Evolutionary conservation across 2,888 invertebrate genomes (phyloP), one percentile per base, ranked within the genome.

Genomic region (Agriopis marginaria): DNA sequence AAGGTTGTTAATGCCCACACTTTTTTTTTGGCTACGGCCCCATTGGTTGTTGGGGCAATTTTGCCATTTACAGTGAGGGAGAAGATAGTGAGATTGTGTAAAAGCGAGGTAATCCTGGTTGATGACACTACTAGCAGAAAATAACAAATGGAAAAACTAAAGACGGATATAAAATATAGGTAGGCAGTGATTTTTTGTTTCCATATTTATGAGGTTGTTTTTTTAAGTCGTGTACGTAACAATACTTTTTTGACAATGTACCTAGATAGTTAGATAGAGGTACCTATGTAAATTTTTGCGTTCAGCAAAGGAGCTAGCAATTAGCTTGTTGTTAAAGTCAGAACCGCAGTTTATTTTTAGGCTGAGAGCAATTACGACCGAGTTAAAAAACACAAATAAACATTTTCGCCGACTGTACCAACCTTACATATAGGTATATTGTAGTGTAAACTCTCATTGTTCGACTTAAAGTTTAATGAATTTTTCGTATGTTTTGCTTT

Each of bases 391-490:
- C 50, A 56, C 45, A 56, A 32, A 42, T 49, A 44, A 39, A 42
- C 44, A 12, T 56, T 69, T 56, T 39, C 42, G 55, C 75, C 68
- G 76, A 64, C 56, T 69, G 68, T 69, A 69, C 69, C 45, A 14
- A 32, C 51, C 10, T 70, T 62, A 62, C 78, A 76, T 77, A 77
- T 23, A 32, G 3, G 32, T 32, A 32, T 83, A 79, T 81, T 80
- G 80, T 75, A 77, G 76, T 67, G 76, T 67, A 72, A 69, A 76
- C 74, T 74, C 81, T 82, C 79, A 80, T 82, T 78, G 76, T 79
- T 79, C 77, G 77, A 75, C 75, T 78, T 79, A 78, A 78, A 79
- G 79, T 80, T 82, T 79, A 76, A 84, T 83, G 84, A 83, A 79
- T 80, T 81, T 76, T 73, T 67, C 61, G 51, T 62, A 0, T 73